Evolutionary conservation across 2,797 vertebrate species (phyloP), one percentile per base, ranked within the genome.

Genomic region (Gymnocypris eckloni): DNA sequence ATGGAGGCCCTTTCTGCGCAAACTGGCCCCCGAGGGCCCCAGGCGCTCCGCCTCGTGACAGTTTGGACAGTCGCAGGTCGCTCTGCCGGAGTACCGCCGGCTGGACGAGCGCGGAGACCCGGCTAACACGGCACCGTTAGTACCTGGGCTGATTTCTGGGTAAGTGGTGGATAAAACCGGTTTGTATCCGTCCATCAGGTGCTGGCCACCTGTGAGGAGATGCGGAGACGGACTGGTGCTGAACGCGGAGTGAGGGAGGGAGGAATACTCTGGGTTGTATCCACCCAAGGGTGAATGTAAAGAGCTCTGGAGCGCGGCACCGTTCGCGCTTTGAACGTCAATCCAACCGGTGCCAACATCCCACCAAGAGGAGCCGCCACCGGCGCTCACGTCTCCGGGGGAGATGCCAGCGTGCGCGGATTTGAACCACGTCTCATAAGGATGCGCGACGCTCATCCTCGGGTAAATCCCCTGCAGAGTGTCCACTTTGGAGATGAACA

Each of bases 381-480:
- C 92, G 70, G 94, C 93, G 45, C 94, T 91, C 20, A 96, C 95
- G 2, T 97, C 96, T 6, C 95, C 95, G 20, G 95, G 88, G 8
- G 96, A 93, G 0, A 95, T 92, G 37, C 93, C 94, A 15, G 93
- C 94, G 89, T 95, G 96, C 75, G 96, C 94, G 59, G 96, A 95
- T 87, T 98, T 98, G 91, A 98, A 97, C 98, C 97, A 98, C 0
- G 97, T 94, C 71, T 99, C 97, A 84, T 98, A 98, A 0, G 96
- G 96, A 83, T 98, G 97, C 86, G 96, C 81, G 93, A 98, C 96
- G 88, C 96, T 96, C 91, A 97, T 96, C 87, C 97, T 95, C 11
- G 97, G 97, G 90, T 98, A 98, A 77, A 98, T 97, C 87, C 97
- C 96, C 82, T 97, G 93, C 88, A 98, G 94, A 52, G 96, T 91